Evolutionary conservation across 2,888 invertebrate genomes (phyloP), one percentile per base, ranked within the genome.

Genomic region (Notodromas monacha): DNA sequence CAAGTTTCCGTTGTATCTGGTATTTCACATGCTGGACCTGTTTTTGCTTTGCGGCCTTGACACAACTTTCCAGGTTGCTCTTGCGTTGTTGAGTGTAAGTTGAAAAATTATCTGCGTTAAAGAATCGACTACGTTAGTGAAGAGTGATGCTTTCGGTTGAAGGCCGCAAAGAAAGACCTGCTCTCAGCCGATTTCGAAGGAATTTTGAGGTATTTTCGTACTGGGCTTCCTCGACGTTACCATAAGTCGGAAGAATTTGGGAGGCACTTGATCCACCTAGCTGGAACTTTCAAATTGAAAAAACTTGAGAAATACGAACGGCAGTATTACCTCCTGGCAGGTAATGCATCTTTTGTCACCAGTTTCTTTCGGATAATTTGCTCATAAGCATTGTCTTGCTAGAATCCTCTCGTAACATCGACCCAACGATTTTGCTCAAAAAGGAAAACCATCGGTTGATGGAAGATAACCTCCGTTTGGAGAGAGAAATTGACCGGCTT

Each of bases 1-100:
- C 16, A 68, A 92, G 44, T 99, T 99, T 52, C 96, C 96, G 0
- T 57, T 99, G 26, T 77, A 72, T 43, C 66, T 92, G 55, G 76
- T 96, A 16, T 99, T 86, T 54, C 81, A 81, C 49, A 86, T 96
- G 32, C 60, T 99, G 35, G 96, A 99, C 48, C 67, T 96, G 30
- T 92, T 89, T 51, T 60, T 96, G 12, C 58, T 79, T 15, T 70
- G 84, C 62, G 92, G 92, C 31, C 66, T 79, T 44, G 77, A 84
- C 44, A 76, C 84, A 2, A 55, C 96, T 35, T 92, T 92, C 52
- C 86, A 86, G 62, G 73, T 96, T 29, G 86, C 89, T 2, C 52
- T 96, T 31, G 84, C 89, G 31, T 54, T 96, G 33, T 58, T 96
- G 32, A 74, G 70, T 47, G 73, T 77, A 51, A 57, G 49, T 40